phyloP scores from a whole-genome alignment of 2,888 invertebrate genomes.

The Protodeltote pygarga region DNA sequence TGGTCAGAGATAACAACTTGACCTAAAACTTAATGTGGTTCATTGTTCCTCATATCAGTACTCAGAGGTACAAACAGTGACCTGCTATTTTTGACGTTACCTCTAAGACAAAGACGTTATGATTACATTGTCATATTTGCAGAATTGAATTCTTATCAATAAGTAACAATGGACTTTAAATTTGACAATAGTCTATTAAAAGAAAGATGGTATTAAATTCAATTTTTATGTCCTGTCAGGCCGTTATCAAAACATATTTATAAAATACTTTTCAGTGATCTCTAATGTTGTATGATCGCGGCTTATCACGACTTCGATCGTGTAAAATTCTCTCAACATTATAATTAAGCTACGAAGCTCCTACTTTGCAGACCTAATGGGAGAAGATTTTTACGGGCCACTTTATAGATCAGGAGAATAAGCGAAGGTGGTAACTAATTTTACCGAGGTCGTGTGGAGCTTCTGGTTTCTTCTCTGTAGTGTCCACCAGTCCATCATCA shows the following conservation, averaged over 20 bases:
- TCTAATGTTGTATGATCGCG: too few relatives aligned
- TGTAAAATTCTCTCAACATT: too few relatives aligned
- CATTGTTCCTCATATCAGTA: constrained; percentile 16
- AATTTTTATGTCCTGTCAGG: too few relatives aligned
- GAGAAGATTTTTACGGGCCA: too few relatives aligned
- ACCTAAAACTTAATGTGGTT: constrained; percentile 11
- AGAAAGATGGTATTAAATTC: too few relatives aligned
- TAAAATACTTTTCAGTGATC: too few relatives aligned
- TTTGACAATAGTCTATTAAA: neutral
- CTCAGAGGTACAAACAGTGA: neutral
- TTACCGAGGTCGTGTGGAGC: constrained; percentile 53
- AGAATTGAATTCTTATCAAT: constrained; percentile 19
- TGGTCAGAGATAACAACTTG: constrained; percentile 25
- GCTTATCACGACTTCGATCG: too few relatives aligned
- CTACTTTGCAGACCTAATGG: too few relatives aligned
- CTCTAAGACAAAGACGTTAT: constrained; percentile 11
- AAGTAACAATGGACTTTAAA: neutral
- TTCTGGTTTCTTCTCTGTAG: constrained; percentile 57
- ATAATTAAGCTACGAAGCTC: too few relatives aligned
- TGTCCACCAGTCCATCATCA: constrained; percentile 88
- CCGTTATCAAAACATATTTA: too few relatives aligned
- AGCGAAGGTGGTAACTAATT: neutral
- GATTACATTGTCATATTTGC: constrained; percentile 36
- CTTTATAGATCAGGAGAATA: neutral
- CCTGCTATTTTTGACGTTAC: constrained; percentile 1